A percentile compares a stretch with the other conserved stretches of the same genome.
Conservation (phyloP, 2,113 vertebrate genomes). For the Gnathonemus longibarbis region DNA sequence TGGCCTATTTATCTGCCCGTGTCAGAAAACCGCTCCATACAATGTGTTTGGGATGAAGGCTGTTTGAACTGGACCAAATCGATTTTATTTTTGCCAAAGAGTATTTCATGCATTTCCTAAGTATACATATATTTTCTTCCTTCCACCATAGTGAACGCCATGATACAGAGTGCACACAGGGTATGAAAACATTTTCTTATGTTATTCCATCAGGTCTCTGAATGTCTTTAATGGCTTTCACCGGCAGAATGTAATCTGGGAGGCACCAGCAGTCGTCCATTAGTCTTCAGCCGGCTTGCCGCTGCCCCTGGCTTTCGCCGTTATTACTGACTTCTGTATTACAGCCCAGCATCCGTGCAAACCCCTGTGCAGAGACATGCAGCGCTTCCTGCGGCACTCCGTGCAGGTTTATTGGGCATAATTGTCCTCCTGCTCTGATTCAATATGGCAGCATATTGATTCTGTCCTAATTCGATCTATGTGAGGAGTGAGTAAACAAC, state of each 20-base stretch:
- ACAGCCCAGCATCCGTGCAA: conserved; percentile 30
- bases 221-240: conserved; percentile 4
- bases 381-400: conserved; percentile 33
- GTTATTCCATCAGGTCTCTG: background rate
- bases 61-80: conserved; percentile 29
- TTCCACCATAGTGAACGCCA: conserved; percentile 18
- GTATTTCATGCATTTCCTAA: conserved; percentile 37
- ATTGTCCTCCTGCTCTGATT: conserved; percentile 55
- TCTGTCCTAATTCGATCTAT: conserved; percentile 58
- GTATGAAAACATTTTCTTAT: conserved; percentile 1
- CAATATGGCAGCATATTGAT: conserved; percentile 55
- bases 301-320: conserved; percentile 30
- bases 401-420: conserved; percentile 50
- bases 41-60: conserved; percentile 40
- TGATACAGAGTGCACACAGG: conserved; percentile 6
- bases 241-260: background rate
- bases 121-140: conserved; percentile 24
- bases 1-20: conserved; percentile 19
- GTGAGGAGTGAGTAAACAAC: conserved; percentile 51
- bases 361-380: conserved; percentile 31
- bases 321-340: conserved; percentile 33
- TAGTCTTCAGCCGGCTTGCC: background rate
- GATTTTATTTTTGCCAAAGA: conserved; percentile 30
- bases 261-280: background rate
- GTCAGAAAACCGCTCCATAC: conserved; percentile 25